A percentile compares a stretch with the other conserved stretches of the same genome.
These are phyloP conservation scores for Hydrolagus colliei DNA, from an alignment of 2,797 vertebrate genomes.

Conservation along the genomic window DNA sequence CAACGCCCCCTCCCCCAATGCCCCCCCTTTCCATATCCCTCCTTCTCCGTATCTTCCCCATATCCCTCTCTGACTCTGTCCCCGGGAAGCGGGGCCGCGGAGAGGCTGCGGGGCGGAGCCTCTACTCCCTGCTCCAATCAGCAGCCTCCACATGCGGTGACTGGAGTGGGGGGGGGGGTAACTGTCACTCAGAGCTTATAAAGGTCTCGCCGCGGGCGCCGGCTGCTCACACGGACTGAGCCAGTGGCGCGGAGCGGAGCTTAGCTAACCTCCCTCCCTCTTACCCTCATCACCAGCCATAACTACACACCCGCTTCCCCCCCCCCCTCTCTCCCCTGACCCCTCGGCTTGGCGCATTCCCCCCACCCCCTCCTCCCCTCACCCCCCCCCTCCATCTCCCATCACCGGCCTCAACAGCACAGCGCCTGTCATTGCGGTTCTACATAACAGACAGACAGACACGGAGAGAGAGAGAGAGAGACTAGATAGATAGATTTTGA, in stretches of 20 bases:
- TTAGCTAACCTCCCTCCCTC: constrained; percentile 33
- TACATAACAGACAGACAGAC: no score
- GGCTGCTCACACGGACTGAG: background rate
- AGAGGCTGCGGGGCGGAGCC: background rate
- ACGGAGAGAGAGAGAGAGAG: no score
- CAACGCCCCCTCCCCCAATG: background rate
- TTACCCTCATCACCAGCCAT: background rate
- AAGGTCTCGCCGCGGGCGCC: background rate
- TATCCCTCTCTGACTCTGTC: background rate
- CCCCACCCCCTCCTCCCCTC: no score
- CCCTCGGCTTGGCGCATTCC: constrained; percentile 39
- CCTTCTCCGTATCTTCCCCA: constrained; percentile 42
- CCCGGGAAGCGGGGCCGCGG: constrained; percentile 3
- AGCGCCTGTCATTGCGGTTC: no score
- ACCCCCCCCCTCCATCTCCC: no score
- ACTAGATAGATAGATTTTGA: no score
- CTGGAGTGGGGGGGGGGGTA: background rate
- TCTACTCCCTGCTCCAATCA: constrained; percentile 12
- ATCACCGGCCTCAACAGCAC: no score
- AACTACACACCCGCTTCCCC: constrained; percentile 20
- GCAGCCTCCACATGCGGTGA: constrained; percentile 25
- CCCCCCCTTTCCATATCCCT: constrained; percentile 33
- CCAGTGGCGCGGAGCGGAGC: constrained; percentile 33
- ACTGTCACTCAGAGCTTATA: background rate
- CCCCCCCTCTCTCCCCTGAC: constrained; percentile 46